Evolutionary conservation across 2,888 invertebrate species (phyloP).

Genomic region (Parnassius smintheus): DNA sequence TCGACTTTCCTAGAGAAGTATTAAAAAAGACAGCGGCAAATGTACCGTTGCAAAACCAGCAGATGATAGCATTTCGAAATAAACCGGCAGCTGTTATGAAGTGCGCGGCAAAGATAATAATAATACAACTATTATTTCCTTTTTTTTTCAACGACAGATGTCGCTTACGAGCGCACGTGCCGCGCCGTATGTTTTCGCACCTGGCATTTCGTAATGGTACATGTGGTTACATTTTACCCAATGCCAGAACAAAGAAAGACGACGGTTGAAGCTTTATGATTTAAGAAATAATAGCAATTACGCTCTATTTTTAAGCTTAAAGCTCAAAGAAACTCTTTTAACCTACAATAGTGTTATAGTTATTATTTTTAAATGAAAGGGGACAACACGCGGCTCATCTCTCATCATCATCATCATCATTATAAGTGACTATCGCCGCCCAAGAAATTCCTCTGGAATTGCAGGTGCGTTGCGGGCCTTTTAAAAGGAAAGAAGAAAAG

Average conservation of each 20-base stretch:
- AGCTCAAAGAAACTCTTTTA: no score
- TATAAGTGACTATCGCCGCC: no score
- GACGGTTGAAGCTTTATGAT: conserved; percentile 29
- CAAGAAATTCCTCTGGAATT: no score
- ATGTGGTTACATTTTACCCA: conserved; percentile 45
- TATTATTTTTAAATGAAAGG: no score
- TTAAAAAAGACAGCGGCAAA: conserved; percentile 21
- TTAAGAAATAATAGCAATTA: no score
- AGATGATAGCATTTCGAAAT: conserved; percentile 34
- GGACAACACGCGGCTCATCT: no score
- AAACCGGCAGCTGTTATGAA: conserved; percentile 61
- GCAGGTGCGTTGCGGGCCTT: no score
- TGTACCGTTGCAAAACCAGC: conserved; percentile 31
- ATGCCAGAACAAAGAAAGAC: conserved; percentile 36
- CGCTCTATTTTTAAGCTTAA: no score
- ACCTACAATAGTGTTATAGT: no score
- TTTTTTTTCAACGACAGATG: conserved; percentile 64
- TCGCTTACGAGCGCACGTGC: conserved; percentile 59
- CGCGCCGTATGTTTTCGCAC: conserved; percentile 55
- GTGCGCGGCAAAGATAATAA: conserved; percentile 60
- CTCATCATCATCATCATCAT: no score
- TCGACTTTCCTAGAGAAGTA: conserved; percentile 5
- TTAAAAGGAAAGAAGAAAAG: no score
- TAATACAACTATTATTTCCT: conserved; percentile 44
- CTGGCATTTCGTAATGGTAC: conserved; percentile 65